Evolutionary conservation across 2,888 invertebrate genomes (phyloP), one percentile per base, ranked within the genome.

Genomic region (Lordiphosa fenestrarum): DNA sequence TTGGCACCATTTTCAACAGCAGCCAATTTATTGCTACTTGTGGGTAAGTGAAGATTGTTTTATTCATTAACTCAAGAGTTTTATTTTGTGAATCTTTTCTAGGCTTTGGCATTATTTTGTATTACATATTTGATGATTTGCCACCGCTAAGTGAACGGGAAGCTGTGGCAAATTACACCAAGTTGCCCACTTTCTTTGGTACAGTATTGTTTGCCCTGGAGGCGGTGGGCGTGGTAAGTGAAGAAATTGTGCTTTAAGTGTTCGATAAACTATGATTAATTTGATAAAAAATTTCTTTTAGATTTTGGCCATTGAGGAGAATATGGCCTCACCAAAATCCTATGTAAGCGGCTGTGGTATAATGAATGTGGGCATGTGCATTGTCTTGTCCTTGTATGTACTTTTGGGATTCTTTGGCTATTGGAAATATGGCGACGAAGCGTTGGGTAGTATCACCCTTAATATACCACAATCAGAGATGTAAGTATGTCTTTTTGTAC

Each of bases 261-360:
- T 25, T 12, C 7, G 6, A 0, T 9, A 1, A 5, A 5, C 3
- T 6, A 1, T 25, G 6, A 1, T 6, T 6, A 12, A 12, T 50
- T 52, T 23, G 13, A 36, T 23, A 0, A 40, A 51, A 10, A n/a
- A 0, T 35, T 23, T 36, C n/a, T n/a, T n/a, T 1, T 48, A 98
- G 97, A 95, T 98, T 25, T 94, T 99, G 92, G 98, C 99, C 0
- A 91, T 99, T 69, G 98, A 98, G 88, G 98, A 98, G 90, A 96
- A 96, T 90, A 98, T 99, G 98, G 95, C 94, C 86, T 94, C 93
- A 0, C 98, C 98, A 0, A 92, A 92, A 13, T 95, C 96, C 84
- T 98, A 98, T 90, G 93, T 95, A 70, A 97, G 97, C 25, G 95
- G 95, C 74, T 95, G 95, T 12, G 96, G 98, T 35, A 96, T 98